phyloP scores from a whole-genome alignment of 2,888 invertebrate species.

The Himalopsyche japonica region DNA sequence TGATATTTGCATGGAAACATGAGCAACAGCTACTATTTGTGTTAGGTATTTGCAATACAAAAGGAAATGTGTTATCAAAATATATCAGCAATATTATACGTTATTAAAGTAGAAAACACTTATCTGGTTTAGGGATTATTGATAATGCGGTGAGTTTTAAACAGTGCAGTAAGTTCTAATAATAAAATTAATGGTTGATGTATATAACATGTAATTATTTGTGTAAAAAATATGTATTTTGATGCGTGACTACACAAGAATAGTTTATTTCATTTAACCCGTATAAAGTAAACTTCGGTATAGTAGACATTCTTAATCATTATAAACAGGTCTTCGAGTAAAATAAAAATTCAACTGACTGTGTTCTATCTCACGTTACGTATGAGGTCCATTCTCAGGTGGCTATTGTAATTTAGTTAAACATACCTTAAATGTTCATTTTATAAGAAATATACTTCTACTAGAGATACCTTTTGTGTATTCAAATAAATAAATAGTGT shows the following conservation, averaged over 20 bases:
- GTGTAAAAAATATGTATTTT: not conserved
- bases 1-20: not conserved
- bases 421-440: not conserved
- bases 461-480: not conserved
- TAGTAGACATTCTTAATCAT: no score
- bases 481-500: no score
- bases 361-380: not conserved
- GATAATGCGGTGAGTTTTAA: not conserved
- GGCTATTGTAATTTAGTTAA: not conserved
- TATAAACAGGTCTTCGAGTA: not conserved
- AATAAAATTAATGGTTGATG: not conserved
- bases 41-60: not conserved
- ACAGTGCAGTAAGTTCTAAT: not conserved
- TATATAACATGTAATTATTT: not conserved
- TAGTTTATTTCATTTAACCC: no score
- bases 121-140: not conserved
- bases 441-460: not conserved
- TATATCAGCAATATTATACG: not conserved
- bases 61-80: not conserved
- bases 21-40: not conserved
- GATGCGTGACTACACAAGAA: not conserved
- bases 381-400: not conserved
- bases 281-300: no score
- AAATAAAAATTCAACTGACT: not conserved
- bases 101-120: not conserved